A percentile compares a stretch with the other conserved stretches of the same genome.
Evolutionary conservation across 2,797 vertebrate species (phyloP).

Genomic region (Lateolabrax maculatus): DNA sequence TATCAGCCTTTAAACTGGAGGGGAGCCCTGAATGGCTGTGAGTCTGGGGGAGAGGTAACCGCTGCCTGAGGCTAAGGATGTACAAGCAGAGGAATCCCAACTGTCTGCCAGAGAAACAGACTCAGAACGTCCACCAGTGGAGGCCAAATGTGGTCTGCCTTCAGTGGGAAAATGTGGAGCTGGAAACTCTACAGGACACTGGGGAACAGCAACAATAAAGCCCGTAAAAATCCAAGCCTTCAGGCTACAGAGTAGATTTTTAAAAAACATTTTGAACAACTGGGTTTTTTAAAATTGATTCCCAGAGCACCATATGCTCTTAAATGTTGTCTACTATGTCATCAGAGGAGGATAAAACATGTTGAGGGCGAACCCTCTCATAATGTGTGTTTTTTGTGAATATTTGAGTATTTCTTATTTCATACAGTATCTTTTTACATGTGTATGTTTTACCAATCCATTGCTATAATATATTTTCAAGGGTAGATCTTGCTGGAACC

Average conservation of each 20-base stretch:
- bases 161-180: slow-evolving; percentile 75
- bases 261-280: slow-evolving; percentile 47
- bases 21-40: slow-evolving; percentile 24
- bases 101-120: slow-evolving; percentile 76
- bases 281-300: slow-evolving; percentile 46
- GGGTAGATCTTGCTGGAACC: not conserved
- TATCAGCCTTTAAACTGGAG: slow-evolving; percentile 25
- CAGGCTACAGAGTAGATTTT: slow-evolving; percentile 37
- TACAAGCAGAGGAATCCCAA: slow-evolving; percentile 76
- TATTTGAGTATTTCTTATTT: not conserved
- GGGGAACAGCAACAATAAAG: slow-evolving; percentile 67
- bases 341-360: slow-evolving; percentile 43
- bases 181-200: slow-evolving; percentile 70
- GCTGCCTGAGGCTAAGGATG: slow-evolving; percentile 78
- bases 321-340: slow-evolving; percentile 20
- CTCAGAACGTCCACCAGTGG: slow-evolving; percentile 46
- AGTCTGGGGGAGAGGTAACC: slow-evolving; percentile 58
- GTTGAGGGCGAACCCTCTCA: slow-evolving; percentile 11
- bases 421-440: not conserved
- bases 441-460: not conserved
- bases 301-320: slow-evolving; percentile 45
- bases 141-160: slow-evolving; percentile 70
- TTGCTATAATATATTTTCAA: not conserved
- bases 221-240: slow-evolving; percentile 45
- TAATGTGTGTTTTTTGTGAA: slow-evolving; percentile 14